Base-by-base conservation (phyloP, 2,797 vertebrate species). In the Gorsachius magnificus region DNA sequence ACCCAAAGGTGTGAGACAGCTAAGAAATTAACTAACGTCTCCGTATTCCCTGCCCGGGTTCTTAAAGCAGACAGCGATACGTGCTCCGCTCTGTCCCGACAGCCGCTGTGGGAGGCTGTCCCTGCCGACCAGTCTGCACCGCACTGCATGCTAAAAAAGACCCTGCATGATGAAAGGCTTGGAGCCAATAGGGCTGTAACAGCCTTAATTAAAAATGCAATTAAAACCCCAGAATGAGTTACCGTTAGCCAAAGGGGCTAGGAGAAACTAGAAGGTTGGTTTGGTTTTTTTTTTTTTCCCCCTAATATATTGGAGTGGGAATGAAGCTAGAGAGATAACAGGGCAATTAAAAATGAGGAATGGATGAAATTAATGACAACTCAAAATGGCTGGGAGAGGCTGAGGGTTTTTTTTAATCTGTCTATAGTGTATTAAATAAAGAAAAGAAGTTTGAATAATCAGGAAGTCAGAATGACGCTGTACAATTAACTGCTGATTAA, bases 191-290 rank as follows among this genome's bases (percentile, higher is more conserved):
- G 45, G 24, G 29, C 41, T 85, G 26, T 14, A 92, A 53, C 75
- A 96, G 57, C 36, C 57, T 95, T 97, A 91, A 87, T 92, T 97
- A 95, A 94, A 95, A 97, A 93, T 53, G 72, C 72, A 97, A 91
- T 95, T 91, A 96, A 96, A 92, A 63, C 9, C 16, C 12, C 63
- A 72, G 82, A 94, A 91, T 63, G 65, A 83, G 15, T 86, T 96
- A 89, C 63, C 1, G 0, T 71, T 97, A 87, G 93, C 90, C 79
- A 92, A 82, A 89, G 69, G 76, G 87, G 35, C 36, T 80, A 75
- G 60, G 21, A 93, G 36, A 93, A 84, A 93, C 28, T 64, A 54
- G 81, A 74, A 80, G 20, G 41, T 4, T 90, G 43, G 29, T 60
- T 71, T 88, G 38, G 5, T 16, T 46, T 4, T 53, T 88, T 75